Conservation (phyloP, 30 jellyfish, hydroid and myxozoan genomes). For the Sanderia malayensis region DNA sequence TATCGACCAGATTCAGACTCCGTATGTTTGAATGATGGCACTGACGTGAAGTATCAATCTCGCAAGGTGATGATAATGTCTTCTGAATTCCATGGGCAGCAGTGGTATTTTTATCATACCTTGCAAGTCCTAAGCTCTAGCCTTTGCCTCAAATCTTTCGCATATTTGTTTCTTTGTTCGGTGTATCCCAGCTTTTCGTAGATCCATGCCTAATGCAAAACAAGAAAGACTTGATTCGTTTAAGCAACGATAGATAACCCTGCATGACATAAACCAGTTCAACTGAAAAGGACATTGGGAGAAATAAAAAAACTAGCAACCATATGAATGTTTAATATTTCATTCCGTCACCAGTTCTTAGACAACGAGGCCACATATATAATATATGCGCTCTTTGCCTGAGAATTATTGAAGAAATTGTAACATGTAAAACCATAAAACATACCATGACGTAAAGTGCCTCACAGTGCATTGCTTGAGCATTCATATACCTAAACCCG, state of each 20-base stretch:
- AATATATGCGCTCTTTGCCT: not conserved
- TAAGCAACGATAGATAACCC: not conserved
- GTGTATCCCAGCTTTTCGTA: constrained; percentile 41
- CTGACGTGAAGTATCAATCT: too few relatives aligned
- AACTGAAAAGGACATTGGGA: not conserved
- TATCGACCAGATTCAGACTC: too few relatives aligned
- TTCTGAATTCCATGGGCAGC: too few relatives aligned
- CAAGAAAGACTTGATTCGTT: not conserved
- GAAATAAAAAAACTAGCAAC: too few relatives aligned
- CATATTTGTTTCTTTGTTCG: constrained; percentile 26
- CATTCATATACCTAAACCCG: constrained; percentile 14
- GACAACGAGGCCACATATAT: not conserved
- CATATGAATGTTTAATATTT: too few relatives aligned
- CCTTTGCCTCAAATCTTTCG: constrained; percentile 12
- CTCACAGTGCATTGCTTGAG: constrained; percentile 24
- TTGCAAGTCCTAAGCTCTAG: not conserved
- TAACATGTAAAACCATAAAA: not conserved
- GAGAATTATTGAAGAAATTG: not conserved
- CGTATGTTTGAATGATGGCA: too few relatives aligned
- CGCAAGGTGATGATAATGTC: too few relatives aligned
- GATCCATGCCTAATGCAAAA: constrained; percentile 40
- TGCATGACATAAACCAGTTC: not conserved
- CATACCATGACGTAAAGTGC: constrained; percentile 29
- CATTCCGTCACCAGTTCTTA: not conserved
- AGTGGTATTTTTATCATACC: not conserved